Evolutionary conservation across 2,888 invertebrate species (phyloP).

Genomic region (Ectobius pallidus): DNA sequence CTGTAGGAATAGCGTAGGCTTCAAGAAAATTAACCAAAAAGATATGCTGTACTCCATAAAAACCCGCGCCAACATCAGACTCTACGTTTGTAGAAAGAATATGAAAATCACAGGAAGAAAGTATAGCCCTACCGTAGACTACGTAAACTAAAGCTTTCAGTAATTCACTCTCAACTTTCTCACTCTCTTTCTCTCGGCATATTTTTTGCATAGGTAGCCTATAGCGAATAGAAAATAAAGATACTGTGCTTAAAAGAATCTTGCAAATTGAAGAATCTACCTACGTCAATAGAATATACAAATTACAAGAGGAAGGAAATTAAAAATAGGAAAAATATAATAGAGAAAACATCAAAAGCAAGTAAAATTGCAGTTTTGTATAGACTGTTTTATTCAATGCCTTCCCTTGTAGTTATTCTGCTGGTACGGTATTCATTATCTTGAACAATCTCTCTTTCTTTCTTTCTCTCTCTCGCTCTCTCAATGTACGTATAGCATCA

Average conservation of each 20-base stretch:
- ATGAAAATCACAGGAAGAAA: no score
- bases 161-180: not conserved
- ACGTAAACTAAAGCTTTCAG: no score
- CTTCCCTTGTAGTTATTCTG: not conserved
- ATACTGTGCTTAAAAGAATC: constrained; percentile 11
- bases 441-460: not conserved
- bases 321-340: not conserved
- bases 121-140: no score
- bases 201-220: no score
- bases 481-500: not conserved
- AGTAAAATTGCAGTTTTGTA: constrained; percentile 1
- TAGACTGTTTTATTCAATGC: not conserved
- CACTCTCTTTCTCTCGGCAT: no score
- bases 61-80: no score
- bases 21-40: no score
- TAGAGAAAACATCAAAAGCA: constrained; percentile 15
- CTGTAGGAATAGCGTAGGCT: no score
- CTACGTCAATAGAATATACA: constrained; percentile 17
- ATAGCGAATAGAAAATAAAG: no score
- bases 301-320: not conserved
- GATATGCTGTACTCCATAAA: no score
- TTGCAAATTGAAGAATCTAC: not conserved
- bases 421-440: not conserved
- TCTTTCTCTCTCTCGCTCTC: no score
- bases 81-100: no score